Base-by-base conservation (phyloP, 1,140 invertebrate genomes). In the Zaprionus gabonicus region DNA sequence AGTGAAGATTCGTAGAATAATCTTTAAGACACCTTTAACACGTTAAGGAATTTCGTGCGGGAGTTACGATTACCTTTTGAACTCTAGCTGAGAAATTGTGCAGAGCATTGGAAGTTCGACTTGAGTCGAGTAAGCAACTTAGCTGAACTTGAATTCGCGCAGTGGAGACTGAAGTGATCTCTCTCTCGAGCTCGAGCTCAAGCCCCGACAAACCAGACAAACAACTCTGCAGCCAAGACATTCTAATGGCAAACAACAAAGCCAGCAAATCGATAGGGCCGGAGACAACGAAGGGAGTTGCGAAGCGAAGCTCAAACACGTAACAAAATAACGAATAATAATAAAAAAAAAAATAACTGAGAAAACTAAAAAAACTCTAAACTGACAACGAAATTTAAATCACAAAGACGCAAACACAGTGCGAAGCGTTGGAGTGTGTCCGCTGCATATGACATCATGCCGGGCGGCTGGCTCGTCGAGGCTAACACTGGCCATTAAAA, bases 171-270 rank as follows among this genome's bases (percentile, higher is more conserved):
- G 20, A 51, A 68, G 34, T 20, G 25, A 46, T 56, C 46, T 34
- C 66, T 51, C 28, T 34, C 9, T 31, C 31, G 7, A 3, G 3
- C 27, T 27, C 27, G 27, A 51, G 56, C 27, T 55, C 12, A n/a
- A n/a, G 36, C 51, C 15, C n/a, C 28, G 36, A 20, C 38, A 80
- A 88, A 87, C 85, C 71, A 44, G 84, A 84, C 78, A 90, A 90
- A 88, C 84, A 81, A 90, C 84, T 88, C 55, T 65, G 68, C 77
- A 71, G 74, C 68, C 82, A 49, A 85, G 76, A 71, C 82, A 86
- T 85, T 85, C 82, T 85, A 85, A 84, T 83, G 81, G 68, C 81
- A 80, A 86, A 88, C 84, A 87, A 87, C 83, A 53, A 65, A 36
- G 57, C 46, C 38, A 66, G 31, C 36, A 56, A 57, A 77, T 60